phyloP scores from a whole-genome alignment of 2,797 vertebrate genomes.

The Esox masquinongy region DNA sequence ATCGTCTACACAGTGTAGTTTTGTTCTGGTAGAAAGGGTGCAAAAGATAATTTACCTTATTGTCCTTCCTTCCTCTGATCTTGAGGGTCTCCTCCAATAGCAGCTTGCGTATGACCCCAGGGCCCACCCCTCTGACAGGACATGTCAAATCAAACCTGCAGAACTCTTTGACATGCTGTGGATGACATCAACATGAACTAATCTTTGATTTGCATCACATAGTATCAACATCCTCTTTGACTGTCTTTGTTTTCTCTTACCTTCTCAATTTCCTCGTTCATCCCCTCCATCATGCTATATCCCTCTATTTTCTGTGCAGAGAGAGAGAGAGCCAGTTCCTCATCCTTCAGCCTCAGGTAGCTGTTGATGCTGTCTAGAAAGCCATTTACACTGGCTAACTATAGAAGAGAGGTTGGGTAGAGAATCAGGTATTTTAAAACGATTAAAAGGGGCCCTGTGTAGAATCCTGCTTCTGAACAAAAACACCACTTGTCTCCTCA shows the following conservation, averaged over 20 bases:
- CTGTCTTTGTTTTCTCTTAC: slow-evolving; percentile 48
- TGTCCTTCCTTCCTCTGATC: slow-evolving; percentile 80
- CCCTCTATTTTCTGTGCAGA: slow-evolving; percentile 77
- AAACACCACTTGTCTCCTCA: too few relatives aligned
- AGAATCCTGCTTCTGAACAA: too few relatives aligned
- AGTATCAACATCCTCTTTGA: neutral
- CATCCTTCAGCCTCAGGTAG: slow-evolving; percentile 71
- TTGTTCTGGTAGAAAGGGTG: neutral
- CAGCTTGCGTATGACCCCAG: slow-evolving; percentile 71
- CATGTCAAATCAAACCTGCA: slow-evolving; percentile 76
- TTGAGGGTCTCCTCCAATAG: slow-evolving; percentile 77
- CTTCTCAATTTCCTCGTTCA: slow-evolving; percentile 84
- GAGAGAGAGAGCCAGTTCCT: slow-evolving; percentile 71
- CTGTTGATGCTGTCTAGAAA: slow-evolving; percentile 81
- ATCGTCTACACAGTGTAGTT: neutral
- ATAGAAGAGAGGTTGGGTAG: slow-evolving; percentile 9
- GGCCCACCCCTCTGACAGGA: slow-evolving; percentile 72
- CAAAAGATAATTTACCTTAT: slow-evolving; percentile 71
- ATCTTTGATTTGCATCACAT: neutral
- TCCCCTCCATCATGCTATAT: slow-evolving; percentile 75
- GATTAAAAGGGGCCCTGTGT: too few relatives aligned
- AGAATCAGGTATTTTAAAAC: neutral
- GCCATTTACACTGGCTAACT: slow-evolving; percentile 73
- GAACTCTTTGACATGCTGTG: slow-evolving; percentile 73
- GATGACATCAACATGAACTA: slow-evolving; percentile 16